Base-by-base conservation (phyloP, 2,797 vertebrate species). In the Mus minutoides region DNA sequence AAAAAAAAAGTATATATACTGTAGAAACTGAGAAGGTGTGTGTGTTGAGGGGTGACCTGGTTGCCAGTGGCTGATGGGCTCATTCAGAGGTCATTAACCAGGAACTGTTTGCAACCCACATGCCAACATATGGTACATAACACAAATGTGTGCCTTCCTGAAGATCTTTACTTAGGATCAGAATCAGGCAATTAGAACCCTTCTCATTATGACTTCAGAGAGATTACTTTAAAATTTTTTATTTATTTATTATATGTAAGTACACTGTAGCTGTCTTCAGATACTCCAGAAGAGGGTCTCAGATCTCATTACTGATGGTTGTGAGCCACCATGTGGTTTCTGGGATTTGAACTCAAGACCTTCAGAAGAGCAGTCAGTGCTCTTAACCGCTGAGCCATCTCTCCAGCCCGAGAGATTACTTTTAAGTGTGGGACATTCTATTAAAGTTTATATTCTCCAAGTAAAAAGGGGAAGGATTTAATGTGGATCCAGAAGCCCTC, bases 351-450 rank as follows among this genome's bases (percentile, higher is more conserved):
- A 46, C 46, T 46, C 46, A 46, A 46, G 46, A 46, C 46, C 46
- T 46, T 46, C 46, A 46, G 46, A 46, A 46, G 46, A 46, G 46
- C 46, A 46, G 46, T 46, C 46, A 6, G 46, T 46, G 46, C 46
- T 46, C 46, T 46, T 46, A 46, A 46, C 46, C 46, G 46, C 46
- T 46, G 46, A 46, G 46, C 46, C 46, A 46, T 46, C 46, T 46
- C 46, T 46, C 46, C 46, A 46, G 46, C 46, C 46, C 46, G 69
- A 92, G 76, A 94, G 58, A 60, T 62, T 49, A 43, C 26, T 69
- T 79, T 95, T 90, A 58, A 87, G 49, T 49, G 60, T 22, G 91
- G 43, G 90, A 29, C 26, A 92, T 86, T 58, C 58, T 79, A 52
- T 71, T 93, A 89, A 78, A 71, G 73, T 62, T 49, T 56, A 24